Percentiles rank a stretch among this genome's conserved stretches.
Evolutionary conservation across 2,797 vertebrate species (phyloP).

Genomic region (Mionectes olivaceus): DNA sequence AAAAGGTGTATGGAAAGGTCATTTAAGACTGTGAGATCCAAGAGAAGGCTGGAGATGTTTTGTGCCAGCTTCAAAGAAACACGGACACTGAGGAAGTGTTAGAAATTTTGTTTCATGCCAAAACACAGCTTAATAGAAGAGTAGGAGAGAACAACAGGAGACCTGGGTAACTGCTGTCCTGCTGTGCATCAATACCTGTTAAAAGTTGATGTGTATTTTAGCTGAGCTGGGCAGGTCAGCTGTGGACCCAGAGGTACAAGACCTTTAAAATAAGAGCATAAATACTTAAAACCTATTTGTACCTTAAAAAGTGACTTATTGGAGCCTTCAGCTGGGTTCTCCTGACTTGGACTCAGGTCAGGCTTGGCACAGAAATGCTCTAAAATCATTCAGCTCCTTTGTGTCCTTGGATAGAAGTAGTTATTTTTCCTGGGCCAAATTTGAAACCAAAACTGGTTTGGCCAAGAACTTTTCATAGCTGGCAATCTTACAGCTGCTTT

Average conservation of each 20-base stretch:
- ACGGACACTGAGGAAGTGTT: neutral
- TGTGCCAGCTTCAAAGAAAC: neutral
- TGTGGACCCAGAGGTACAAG: neutral
- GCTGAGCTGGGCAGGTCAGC: neutral
- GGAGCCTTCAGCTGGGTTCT: neutral
- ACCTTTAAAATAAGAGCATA: neutral
- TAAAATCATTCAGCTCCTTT: constrained; percentile 5
- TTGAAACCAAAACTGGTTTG: neutral
- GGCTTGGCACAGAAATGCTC: neutral
- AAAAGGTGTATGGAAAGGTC: fast-evolving
- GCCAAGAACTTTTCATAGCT: neutral
- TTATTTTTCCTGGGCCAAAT: neutral
- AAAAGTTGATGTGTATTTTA: neutral
- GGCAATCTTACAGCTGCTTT: neutral
- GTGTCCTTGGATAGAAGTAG: neutral
- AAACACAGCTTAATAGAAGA: neutral
- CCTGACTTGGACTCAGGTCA: neutral
- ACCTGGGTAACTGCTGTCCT: neutral
- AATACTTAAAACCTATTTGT: neutral
- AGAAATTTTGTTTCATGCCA: neutral
- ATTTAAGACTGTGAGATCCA: neutral
- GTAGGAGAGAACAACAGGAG: neutral
- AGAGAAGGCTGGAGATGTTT: neutral
- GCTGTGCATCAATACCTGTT: neutral
- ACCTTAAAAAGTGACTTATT: neutral